Conservation (phyloP, 53 echinoderm and acorn worm species). For the Crossaster papposus region DNA sequence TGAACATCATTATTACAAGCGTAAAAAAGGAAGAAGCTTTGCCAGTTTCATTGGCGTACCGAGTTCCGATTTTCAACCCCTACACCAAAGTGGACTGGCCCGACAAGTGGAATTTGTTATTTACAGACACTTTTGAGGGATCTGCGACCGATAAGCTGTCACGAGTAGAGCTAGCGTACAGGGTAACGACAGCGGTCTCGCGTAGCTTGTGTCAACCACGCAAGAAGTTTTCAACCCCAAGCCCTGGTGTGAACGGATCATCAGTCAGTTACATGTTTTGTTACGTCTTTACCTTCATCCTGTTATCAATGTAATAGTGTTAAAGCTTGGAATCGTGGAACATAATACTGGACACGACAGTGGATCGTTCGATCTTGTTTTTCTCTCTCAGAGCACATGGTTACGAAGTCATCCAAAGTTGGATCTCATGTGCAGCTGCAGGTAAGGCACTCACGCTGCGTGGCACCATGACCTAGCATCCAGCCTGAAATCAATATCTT, state of each 20-base stretch:
- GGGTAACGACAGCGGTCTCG: constrained; percentile 6
- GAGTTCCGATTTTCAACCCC: neutral
- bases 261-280: neutral
- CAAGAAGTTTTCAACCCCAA: neutral
- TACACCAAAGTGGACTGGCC: constrained; percentile 37
- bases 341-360: neutral
- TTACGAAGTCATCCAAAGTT: neutral
- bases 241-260: neutral
- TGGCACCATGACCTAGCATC: constrained; percentile 7
- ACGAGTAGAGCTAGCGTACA: constrained; percentile 20
- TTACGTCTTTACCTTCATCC: neutral
- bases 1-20: too few species aligned
- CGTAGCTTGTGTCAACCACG: constrained; percentile 59
- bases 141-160: constrained; percentile 60
- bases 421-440: neutral
- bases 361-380: neutral
- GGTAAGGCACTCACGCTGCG: constrained; percentile 18
- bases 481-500: constrained; percentile 20
- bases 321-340: neutral
- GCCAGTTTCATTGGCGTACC: neutral
- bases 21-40: neutral
- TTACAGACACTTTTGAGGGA: constrained; percentile 63
- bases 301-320: neutral
- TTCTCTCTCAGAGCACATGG: neutral
- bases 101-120: constrained; percentile 61